phyloP scores from a whole-genome alignment of 2,888 invertebrate genomes.

The Idaea dimidiata region DNA sequence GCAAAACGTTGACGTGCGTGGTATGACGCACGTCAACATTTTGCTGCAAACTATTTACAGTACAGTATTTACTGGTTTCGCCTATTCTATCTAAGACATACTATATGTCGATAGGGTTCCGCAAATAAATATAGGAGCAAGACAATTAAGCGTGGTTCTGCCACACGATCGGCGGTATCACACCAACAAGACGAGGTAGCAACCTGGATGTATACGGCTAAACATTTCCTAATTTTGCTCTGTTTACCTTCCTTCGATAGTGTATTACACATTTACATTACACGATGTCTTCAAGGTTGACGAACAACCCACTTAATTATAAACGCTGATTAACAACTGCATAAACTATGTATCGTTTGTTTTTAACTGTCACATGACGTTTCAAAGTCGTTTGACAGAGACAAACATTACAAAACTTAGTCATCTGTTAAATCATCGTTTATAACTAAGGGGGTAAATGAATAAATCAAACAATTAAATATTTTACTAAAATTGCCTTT shows the following conservation, averaged over 20 bases:
- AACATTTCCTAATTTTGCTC: slow-evolving; percentile 12
- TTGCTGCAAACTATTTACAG: too few species aligned
- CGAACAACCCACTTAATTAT: too few species aligned
- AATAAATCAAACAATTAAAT: too few species aligned
- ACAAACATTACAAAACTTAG: too few species aligned
- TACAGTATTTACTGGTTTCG: background rate
- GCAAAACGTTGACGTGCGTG: too few species aligned
- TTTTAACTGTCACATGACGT: too few species aligned
- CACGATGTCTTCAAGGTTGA: background rate
- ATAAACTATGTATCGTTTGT: too few species aligned
- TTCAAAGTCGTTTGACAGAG: too few species aligned
- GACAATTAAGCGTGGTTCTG: background rate
- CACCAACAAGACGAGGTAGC: background rate
- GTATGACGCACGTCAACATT: too few species aligned
- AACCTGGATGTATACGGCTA: background rate
- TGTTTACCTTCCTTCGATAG: slow-evolving; percentile 10
- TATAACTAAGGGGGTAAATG: too few species aligned
- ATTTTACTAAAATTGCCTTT: background rate
- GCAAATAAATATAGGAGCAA: background rate
- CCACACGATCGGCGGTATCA: background rate
- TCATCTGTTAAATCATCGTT: too few species aligned
- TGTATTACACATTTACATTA: slow-evolving; percentile 10
- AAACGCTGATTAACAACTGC: too few species aligned
- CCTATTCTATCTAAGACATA: background rate
- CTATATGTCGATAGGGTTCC: background rate